These are phyloP conservation scores for Cryptosula pallasiana DNA, from an alignment of 2,888 invertebrate species.

Conservation along the genomic window DNA sequence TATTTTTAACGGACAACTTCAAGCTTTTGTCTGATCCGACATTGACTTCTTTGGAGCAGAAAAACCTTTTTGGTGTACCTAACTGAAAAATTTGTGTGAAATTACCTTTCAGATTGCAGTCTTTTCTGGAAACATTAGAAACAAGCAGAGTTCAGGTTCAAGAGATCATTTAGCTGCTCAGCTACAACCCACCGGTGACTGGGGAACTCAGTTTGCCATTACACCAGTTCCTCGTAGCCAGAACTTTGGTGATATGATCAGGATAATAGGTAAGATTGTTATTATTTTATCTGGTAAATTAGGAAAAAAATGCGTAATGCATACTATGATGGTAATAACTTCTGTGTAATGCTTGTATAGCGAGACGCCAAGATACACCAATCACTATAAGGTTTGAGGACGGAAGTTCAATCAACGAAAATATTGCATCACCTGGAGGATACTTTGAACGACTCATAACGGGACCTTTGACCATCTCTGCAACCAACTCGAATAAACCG, in stretches of 20 bases:
- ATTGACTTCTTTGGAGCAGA: no score
- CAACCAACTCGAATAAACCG: background rate
- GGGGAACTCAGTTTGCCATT: background rate
- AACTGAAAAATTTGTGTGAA: no score
- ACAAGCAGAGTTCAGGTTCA: background rate
- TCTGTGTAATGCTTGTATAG: background rate
- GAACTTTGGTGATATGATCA: background rate
- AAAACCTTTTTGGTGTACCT: no score
- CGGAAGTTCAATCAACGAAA: background rate
- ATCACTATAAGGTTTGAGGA: background rate
- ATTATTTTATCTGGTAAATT: no score
- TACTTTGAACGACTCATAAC: background rate
- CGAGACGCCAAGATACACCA: background rate
- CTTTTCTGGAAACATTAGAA: conserved; percentile 21
- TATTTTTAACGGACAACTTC: no score
- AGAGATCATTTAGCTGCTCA: conserved; percentile 20
- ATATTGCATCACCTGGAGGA: background rate
- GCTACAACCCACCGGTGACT: conserved; percentile 19
- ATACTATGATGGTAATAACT: no score
- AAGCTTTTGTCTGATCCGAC: no score
- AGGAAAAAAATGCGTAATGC: no score
- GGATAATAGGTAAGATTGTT: background rate
- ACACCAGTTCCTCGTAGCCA: background rate
- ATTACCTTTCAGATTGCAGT: conserved; percentile 12
- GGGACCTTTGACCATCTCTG: background rate